Evolutionary conservation across 1,140 invertebrate genomes (phyloP).

Genomic region (Oppia nitens): DNA sequence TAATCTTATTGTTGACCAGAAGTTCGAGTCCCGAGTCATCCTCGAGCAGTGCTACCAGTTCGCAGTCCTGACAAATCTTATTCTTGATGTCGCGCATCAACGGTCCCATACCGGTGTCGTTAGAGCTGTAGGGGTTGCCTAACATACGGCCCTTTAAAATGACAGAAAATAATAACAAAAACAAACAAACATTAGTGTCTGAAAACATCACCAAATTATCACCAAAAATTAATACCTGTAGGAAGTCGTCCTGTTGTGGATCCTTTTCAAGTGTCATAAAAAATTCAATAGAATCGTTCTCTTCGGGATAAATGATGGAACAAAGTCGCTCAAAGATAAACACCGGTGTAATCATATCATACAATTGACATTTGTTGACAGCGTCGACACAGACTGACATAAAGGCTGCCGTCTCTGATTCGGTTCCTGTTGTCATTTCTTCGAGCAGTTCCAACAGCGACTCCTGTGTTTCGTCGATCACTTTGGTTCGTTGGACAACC

Average conservation of each 20-base stretch:
- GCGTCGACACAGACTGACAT: conserved; percentile 95
- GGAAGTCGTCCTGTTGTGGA: conserved; percentile 93
- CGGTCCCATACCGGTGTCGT: conserved; percentile 80
- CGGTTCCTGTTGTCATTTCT: conserved; percentile 89
- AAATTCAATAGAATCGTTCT: conserved; percentile 91
- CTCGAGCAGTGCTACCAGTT: conserved; percentile 82
- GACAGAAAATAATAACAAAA: background rate
- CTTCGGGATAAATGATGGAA: conserved; percentile 92
- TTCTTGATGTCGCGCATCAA: conserved; percentile 97
- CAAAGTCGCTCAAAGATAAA: conserved; percentile 89
- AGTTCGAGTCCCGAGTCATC: conserved; percentile 98
- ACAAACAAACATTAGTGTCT: background rate
- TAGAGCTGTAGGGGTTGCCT: conserved; percentile 88
- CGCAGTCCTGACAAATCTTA: conserved; percentile 93
- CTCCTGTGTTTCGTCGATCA: conserved; percentile 92
- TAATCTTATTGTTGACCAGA: conserved; percentile 96
- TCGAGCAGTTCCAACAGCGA: conserved; percentile 82
- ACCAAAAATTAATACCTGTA: conserved; percentile 45
- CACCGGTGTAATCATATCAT: conserved; percentile 86
- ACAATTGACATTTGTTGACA: conserved; percentile 72
- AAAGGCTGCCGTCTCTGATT: conserved; percentile 87
- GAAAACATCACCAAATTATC: too few relatives aligned
- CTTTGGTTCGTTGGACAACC: conserved; percentile 79
- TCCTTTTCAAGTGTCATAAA: conserved; percentile 92
- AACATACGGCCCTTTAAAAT: conserved; percentile 62